phyloP scores from a whole-genome alignment of 2,888 invertebrate genomes.

The Pimpla rufipes region DNA sequence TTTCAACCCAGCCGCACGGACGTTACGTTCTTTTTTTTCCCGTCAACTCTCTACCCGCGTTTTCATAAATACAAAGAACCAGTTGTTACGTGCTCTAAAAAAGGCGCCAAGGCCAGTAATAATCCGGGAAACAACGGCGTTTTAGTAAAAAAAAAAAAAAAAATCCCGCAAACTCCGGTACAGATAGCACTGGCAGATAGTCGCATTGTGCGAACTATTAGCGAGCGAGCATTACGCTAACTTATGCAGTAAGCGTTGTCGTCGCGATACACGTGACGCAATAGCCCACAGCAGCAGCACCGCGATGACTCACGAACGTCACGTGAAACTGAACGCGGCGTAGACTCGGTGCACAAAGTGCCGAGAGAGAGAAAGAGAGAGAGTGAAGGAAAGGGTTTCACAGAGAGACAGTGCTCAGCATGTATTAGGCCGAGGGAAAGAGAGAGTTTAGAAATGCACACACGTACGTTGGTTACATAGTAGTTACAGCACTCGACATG shows the following conservation, averaged over 20 bases:
- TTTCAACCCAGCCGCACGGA: too few relatives aligned
- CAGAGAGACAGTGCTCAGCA: not conserved
- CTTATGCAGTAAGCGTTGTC: slow-evolving; percentile 50
- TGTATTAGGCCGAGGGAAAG: slow-evolving; percentile 40
- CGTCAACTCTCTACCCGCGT: too few relatives aligned
- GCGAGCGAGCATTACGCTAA: slow-evolving; percentile 19
- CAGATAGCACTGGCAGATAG: slow-evolving; percentile 11
- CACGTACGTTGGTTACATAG: slow-evolving; percentile 9
- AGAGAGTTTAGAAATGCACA: slow-evolving; percentile 41
- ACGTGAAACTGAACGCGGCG: slow-evolving; percentile 60
- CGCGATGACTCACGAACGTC: slow-evolving; percentile 68
- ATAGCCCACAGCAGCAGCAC: slow-evolving; percentile 26
- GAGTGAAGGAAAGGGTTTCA: not conserved
- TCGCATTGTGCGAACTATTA: slow-evolving; percentile 9
- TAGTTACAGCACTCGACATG: not conserved
- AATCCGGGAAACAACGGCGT: not conserved
- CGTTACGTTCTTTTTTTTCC: too few relatives aligned
- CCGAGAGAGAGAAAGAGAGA: slow-evolving; percentile 55
- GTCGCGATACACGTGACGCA: slow-evolving; percentile 63
- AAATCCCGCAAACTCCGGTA: not conserved
- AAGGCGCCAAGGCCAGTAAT: not conserved
- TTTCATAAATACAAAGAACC: not conserved
- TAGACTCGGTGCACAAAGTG: slow-evolving; percentile 51
- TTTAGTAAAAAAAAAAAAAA: slow-evolving; percentile 30
- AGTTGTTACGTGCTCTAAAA: not conserved